These are phyloP conservation scores for Apotomis capreana DNA, from an alignment of 2,888 invertebrate species.

Conservation along the genomic window DNA sequence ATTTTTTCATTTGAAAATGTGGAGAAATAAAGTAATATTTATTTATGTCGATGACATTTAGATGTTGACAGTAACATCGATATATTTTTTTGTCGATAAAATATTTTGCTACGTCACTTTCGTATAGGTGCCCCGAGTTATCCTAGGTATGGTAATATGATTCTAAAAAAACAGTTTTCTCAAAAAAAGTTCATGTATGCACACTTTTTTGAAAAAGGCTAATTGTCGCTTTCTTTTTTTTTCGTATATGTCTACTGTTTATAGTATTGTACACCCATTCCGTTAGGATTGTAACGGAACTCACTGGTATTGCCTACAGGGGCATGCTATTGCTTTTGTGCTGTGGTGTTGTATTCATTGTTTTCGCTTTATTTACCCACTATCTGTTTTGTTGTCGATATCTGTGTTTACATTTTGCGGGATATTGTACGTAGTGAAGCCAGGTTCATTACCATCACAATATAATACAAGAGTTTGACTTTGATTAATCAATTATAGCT, in stretches of 20 bases:
- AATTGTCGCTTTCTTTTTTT: constrained; percentile 64
- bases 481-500: constrained; percentile 66
- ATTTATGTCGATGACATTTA: too few relatives aligned
- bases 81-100: too few relatives aligned
- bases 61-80: too few relatives aligned
- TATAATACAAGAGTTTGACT: constrained; percentile 81
- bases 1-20: too few relatives aligned
- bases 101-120: too few relatives aligned
- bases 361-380: constrained; percentile 72
- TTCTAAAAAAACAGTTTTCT: too few relatives aligned
- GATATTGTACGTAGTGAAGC: constrained; percentile 66
- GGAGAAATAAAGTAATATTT: too few relatives aligned
- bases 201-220: too few relatives aligned
- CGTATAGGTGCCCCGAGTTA: too few relatives aligned
- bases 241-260: constrained; percentile 56
- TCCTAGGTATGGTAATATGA: too few relatives aligned
- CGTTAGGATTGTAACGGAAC: constrained; percentile 54
- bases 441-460: constrained; percentile 76
- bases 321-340: constrained; percentile 80
- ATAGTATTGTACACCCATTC: constrained; percentile 55
- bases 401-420: constrained; percentile 60
- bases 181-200: too few relatives aligned
- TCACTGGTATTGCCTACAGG: constrained; percentile 71
- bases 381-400: constrained; percentile 68
- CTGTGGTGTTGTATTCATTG: constrained; percentile 76